A percentile compares a stretch with the other conserved stretches of the same genome.
Evolutionary conservation across 2,797 vertebrate genomes (phyloP).

Genomic region (Diglossa cyanea): DNA sequence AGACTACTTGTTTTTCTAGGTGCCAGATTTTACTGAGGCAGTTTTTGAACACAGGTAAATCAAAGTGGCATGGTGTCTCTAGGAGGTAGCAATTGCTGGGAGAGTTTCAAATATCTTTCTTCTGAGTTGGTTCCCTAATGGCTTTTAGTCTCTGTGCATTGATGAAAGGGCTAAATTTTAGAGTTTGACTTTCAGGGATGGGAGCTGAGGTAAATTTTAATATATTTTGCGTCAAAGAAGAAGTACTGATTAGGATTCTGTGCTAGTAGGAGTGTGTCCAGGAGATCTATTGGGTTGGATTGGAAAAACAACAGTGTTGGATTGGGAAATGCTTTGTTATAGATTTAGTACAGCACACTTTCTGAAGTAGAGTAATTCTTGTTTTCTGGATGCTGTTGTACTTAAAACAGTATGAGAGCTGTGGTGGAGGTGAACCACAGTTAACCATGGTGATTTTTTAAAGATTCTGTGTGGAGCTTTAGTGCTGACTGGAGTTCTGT

Average conservation of each 20-base stretch:
- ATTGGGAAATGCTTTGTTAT: neutral
- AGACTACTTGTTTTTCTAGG: neutral
- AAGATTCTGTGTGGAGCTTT: neutral
- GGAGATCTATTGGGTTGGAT: neutral
- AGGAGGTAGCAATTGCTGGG: rapidly evolving
- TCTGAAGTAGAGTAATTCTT: neutral
- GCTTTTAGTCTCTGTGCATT: neutral
- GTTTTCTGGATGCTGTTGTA: neutral
- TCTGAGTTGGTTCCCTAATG: neutral
- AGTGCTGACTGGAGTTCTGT: neutral
- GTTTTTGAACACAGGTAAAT: neutral
- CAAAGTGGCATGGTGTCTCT: rapidly evolving
- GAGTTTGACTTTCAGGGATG: neutral
- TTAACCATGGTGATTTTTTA: neutral
- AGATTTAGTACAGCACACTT: neutral
- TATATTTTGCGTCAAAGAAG: neutral
- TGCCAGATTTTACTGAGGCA: neutral
- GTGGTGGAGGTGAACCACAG: neutral
- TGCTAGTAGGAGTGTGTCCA: neutral
- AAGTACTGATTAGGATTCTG: neutral
- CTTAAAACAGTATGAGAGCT: neutral
- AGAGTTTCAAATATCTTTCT: neutral
- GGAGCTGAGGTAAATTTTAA: neutral
- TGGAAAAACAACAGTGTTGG: neutral
- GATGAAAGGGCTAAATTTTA: neutral